phyloP scores from a whole-genome alignment of 2,797 vertebrate genomes.

The Poecilia gillii region DNA sequence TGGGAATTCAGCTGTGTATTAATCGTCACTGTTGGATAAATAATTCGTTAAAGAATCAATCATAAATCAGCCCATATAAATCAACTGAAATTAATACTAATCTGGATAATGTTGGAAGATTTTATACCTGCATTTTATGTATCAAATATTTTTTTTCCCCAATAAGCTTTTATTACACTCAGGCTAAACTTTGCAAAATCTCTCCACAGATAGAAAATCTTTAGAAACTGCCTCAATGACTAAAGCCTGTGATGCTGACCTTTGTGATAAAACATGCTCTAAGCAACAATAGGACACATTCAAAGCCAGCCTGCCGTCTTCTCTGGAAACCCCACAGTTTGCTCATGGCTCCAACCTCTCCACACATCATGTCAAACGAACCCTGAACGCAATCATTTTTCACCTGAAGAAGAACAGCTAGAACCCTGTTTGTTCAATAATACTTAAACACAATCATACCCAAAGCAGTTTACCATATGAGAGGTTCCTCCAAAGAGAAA shows the following conservation, averaged over 20 bases:
- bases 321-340: background rate
- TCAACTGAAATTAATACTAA: background rate
- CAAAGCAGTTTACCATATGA: background rate
- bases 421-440: background rate
- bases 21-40: background rate
- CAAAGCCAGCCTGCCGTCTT: background rate
- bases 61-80: too few species aligned
- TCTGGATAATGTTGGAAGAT: background rate
- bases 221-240: background rate
- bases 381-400: background rate
- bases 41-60: background rate
- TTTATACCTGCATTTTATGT: background rate
- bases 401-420: background rate
- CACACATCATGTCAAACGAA: background rate
- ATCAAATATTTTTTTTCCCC: background rate
- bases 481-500: background rate
- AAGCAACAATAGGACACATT: background rate
- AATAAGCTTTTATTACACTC: background rate
- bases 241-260: background rate
- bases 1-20: conserved; percentile 52
- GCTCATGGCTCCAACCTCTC: background rate
- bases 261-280: background rate
- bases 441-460: background rate
- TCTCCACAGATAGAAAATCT: background rate
- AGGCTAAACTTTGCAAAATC: background rate